Evolutionary conservation across 2,888 invertebrate genomes (phyloP).

Genomic region (Scaptomyza parva): DNA sequence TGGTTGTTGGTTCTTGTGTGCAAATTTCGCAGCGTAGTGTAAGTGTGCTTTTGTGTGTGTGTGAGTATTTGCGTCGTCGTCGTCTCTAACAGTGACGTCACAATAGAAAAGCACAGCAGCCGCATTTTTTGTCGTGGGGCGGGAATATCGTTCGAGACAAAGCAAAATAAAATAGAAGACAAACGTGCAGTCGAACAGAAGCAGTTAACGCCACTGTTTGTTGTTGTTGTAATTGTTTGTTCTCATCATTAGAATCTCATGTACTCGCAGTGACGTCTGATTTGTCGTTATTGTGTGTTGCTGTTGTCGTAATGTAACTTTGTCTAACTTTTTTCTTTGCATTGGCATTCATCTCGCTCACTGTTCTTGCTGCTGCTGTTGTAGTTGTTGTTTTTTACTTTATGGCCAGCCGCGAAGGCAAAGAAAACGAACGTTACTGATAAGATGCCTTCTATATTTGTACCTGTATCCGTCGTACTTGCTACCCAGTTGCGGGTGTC

Average conservation of each 20-base stretch:
- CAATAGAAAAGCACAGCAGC: conserved; percentile 70
- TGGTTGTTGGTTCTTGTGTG: conserved; percentile 36
- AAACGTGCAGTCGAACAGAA: conserved; percentile 23
- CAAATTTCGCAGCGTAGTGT: conserved; percentile 43
- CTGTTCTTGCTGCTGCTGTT: conserved; percentile 35
- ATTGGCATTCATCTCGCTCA: conserved; percentile 59
- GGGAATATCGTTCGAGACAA: conserved; percentile 30
- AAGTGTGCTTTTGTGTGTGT: conserved; percentile 29
- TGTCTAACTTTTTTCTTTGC: conserved; percentile 34
- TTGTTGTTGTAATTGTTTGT: conserved; percentile 7
- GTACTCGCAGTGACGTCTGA: conserved; percentile 46
- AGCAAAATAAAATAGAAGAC: conserved; percentile 33
- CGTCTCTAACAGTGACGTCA: conserved; percentile 66
- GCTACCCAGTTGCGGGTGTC: conserved; percentile 57
- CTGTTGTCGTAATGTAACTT: conserved; percentile 20
- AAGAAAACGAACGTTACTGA: conserved; percentile 67
- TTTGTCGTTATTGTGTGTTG: conserved; percentile 14
- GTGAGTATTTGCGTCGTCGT: conserved; percentile 69
- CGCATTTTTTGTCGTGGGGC: conserved; percentile 43
- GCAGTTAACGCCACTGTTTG: conserved; percentile 22
- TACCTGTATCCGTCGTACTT: conserved; percentile 14
- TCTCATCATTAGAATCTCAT: conserved; percentile 3
- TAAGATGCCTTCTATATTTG: conserved; percentile 50
- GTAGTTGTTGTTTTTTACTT: conserved; percentile 35
- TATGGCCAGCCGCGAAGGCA: conserved; percentile 50